These are phyloP conservation scores for Lycorma delicatula DNA, from an alignment of 1,140 invertebrate genomes.

Conservation along the genomic window DNA sequence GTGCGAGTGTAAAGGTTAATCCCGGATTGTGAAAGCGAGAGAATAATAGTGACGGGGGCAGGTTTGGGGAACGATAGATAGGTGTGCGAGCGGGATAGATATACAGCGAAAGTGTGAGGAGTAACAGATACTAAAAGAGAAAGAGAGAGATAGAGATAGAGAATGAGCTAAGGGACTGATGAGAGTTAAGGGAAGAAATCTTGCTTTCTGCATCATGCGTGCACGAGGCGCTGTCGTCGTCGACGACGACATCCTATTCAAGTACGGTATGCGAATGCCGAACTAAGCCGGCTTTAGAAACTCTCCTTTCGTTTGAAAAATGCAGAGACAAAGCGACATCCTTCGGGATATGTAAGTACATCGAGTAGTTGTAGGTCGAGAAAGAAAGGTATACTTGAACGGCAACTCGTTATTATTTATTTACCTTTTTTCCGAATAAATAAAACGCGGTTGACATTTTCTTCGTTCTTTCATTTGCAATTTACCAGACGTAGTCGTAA, in stretches of 20 bases:
- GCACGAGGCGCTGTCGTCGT: too few species aligned
- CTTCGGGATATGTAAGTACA: too few species aligned
- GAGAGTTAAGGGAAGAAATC: not conserved
- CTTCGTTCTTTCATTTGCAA: too few species aligned
- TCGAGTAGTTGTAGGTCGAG: too few species aligned
- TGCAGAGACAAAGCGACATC: slow-evolving; percentile 2
- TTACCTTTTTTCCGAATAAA: too few species aligned
- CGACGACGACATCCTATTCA: too few species aligned
- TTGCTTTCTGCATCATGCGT: too few species aligned
- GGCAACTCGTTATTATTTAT: too few species aligned
- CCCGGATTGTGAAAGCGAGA: not conserved
- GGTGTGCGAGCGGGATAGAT: not conserved
- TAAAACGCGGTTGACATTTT: too few species aligned
- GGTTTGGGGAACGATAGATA: not conserved
- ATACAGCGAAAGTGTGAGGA: not conserved
- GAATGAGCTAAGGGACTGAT: not conserved
- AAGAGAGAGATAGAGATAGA: not conserved
- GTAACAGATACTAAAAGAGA: not conserved
- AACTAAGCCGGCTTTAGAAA: not conserved
- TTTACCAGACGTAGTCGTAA: too few species aligned
- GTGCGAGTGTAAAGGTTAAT: too few species aligned
- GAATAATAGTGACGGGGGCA: not conserved
- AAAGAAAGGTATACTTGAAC: too few species aligned
- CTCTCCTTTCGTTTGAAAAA: slow-evolving; percentile 1
- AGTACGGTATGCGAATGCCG: not conserved